Evolutionary conservation across 2,113 vertebrate genomes (phyloP), one percentile per base, ranked within the genome.

Genomic region (Lutjanus erythropterus): DNA sequence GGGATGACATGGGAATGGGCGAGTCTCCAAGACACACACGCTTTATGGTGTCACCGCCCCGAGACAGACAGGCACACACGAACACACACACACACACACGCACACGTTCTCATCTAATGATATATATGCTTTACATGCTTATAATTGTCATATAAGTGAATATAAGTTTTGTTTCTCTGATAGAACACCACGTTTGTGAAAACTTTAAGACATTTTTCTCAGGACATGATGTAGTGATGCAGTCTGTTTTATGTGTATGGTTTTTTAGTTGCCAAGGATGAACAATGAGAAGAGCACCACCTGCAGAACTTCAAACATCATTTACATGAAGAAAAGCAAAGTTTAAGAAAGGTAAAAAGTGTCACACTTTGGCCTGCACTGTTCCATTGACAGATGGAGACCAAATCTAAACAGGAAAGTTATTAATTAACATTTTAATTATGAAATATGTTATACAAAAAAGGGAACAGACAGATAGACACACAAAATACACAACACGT

Each of bases 1-100:
- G 86, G 79, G 74, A 86, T 89, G 81, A 91, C 88, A 90, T 90
- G 87, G 82, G 88, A 90, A 91, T 74, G 76, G 83, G 79, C 78
- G 46, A 64, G 81, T 79, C 81, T 86, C 70, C 59, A 85, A 81
- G 46, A 85, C 67, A 78, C 83, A 85, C 72, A 82, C 66, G 71
- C 71, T 76, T 56, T 73, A 72, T 68, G 27, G 59, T 59, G 59
- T 69, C 69, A 67, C 80, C 25, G 50, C 78, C 82, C 52, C 0
- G 25, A 81, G 69, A 76, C 64, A 74, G 35, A 35, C 31, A 75
- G 9, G 6, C 59, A 50, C 21, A 7, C 46, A 53, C 21, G 29
- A 25, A 65, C 49, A 39, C 66, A 29, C 46, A 46, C 42, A 6
- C 58, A 49, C 37, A 85, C 69, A 84, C 84, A 85, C 76, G 80